Percentiles rank a stretch among this genome's conserved stretches.
Conservation (phyloP, 2,888 invertebrate species). For the Anoncus sp. region DNA sequence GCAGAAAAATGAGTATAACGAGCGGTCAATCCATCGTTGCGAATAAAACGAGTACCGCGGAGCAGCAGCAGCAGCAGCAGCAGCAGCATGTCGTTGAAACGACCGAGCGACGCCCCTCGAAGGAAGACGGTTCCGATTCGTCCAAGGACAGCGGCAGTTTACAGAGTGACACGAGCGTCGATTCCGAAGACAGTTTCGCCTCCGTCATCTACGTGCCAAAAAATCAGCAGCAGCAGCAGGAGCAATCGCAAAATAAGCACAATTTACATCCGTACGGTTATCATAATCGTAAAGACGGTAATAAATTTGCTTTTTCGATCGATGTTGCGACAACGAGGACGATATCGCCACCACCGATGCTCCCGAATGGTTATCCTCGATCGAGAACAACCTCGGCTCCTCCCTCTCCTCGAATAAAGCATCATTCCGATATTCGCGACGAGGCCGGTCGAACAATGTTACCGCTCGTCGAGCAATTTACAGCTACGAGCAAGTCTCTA, state of each 20-base stretch:
- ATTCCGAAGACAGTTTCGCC: constrained; percentile 97
- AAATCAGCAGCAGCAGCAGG: constrained; percentile 84
- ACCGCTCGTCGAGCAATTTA: constrained; percentile 85
- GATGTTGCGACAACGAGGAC: constrained; percentile 86
- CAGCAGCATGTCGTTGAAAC: background rate
- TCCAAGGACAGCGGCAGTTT: constrained; percentile 95
- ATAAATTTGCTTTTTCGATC: constrained; percentile 46
- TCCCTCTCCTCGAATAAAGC: constrained; percentile 90
- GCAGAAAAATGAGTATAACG: background rate
- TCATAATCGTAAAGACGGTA: constrained; percentile 13
- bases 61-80: background rate
- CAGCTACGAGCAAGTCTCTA: constrained; percentile 86
- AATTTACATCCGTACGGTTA: constrained; percentile 38
- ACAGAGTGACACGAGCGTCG: constrained; percentile 97
- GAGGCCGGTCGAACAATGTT: constrained; percentile 78
- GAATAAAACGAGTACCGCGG: no score
- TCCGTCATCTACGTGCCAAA: constrained; percentile 96
- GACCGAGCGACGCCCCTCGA: constrained; percentile 89
- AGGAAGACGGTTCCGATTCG: constrained; percentile 95
- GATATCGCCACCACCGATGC: background rate
- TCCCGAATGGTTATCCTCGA: constrained; percentile 81
- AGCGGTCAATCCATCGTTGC: background rate
- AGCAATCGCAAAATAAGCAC: constrained; percentile 57
- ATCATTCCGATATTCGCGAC: constrained; percentile 86
- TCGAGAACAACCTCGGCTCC: constrained; percentile 90